phyloP scores from a whole-genome alignment of 2,113 vertebrate species.

The Lonchura striata region DNA sequence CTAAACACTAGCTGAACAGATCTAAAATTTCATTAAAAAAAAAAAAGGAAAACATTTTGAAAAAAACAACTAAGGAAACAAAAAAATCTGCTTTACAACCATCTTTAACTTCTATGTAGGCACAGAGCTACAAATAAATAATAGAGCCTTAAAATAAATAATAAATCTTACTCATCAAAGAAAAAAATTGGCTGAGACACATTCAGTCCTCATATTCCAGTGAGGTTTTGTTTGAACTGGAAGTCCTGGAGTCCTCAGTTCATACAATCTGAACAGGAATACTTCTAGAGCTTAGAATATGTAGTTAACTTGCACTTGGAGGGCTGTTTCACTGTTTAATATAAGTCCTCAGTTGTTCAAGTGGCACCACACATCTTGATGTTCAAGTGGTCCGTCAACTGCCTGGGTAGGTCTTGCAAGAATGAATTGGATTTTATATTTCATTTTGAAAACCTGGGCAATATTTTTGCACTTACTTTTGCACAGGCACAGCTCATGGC shows the following conservation, averaged over 20 bases:
- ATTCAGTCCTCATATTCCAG: neutral
- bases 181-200: neutral
- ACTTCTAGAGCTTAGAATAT: neutral
- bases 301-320: neutral
- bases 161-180: neutral
- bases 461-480: neutral
- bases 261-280: neutral
- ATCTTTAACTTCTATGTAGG: neutral
- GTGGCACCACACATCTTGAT: neutral
- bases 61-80: neutral
- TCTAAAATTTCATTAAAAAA: neutral
- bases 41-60: neutral
- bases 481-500: neutral
- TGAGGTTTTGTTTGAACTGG: neutral
- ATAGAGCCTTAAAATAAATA: neutral
- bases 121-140: neutral
- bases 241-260: neutral
- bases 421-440: neutral
- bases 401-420: neutral
- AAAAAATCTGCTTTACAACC: neutral
- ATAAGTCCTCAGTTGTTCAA: neutral
- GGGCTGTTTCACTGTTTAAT: neutral
- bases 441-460: neutral
- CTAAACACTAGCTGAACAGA: neutral
- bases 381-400: neutral